Conservation (phyloP, 2,888 invertebrate genomes). For the Cantharis rufa region DNA sequence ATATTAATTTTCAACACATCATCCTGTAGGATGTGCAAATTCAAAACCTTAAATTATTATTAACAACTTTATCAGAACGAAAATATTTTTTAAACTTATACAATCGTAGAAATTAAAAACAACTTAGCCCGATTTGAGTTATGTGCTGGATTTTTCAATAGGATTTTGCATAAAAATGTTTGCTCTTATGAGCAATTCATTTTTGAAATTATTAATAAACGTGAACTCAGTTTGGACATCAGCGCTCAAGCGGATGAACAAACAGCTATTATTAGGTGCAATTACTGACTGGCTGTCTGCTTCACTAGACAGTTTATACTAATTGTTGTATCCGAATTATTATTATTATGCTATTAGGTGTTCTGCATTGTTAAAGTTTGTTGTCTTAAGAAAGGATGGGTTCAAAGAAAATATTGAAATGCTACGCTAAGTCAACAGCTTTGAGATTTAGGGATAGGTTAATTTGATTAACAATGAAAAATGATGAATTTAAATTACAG, state of each 20-base stretch:
- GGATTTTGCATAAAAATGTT: background rate
- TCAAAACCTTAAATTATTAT: background rate
- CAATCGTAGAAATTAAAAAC: background rate
- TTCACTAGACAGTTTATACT: slow-evolving; percentile 29
- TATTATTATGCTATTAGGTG: slow-evolving; percentile 31
- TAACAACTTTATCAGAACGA: background rate
- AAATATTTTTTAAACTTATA: background rate
- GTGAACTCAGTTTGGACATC: slow-evolving; percentile 7
- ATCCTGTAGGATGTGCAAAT: background rate
- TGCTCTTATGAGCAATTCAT: background rate
- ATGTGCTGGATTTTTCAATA: background rate
- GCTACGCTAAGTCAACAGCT: slow-evolving; percentile 10
- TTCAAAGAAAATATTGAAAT: slow-evolving; percentile 11
- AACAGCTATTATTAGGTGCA: slow-evolving; percentile 31
- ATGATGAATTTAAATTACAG: slow-evolving; percentile 13
- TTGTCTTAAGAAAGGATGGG: slow-evolving; percentile 12
- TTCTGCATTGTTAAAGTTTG: slow-evolving; percentile 11
- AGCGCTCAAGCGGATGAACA: slow-evolving; percentile 18
- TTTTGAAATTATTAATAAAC: background rate
- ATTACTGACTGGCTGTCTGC: slow-evolving; percentile 31
- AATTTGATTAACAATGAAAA: slow-evolving; percentile 2
- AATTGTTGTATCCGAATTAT: slow-evolving; percentile 35
- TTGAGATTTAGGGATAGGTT: slow-evolving; percentile 18
- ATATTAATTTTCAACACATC: background rate
- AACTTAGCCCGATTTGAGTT: background rate